Evolutionary conservation across 2,113 vertebrate species (phyloP), one percentile per base, ranked within the genome.

Genomic region (Nothobranchius furzeri): DNA sequence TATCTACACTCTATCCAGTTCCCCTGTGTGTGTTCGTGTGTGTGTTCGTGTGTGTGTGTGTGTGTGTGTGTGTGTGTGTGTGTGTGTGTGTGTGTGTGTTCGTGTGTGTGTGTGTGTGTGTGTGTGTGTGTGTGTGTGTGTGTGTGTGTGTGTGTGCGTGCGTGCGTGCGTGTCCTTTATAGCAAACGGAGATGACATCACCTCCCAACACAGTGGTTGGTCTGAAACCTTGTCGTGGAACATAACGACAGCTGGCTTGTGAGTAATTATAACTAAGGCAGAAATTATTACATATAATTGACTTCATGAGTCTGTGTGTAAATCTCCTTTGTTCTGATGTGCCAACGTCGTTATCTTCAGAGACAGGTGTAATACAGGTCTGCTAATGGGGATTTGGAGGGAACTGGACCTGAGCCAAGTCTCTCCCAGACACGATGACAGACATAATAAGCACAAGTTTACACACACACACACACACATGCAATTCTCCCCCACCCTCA

Each of bases 181-280:
- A 24, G 60, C 83, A 74, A 74, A 62, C 74, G 74, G 12, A 49
- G 56, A 83, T 90, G 80, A 92, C 82, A 78, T 92, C 90, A 91
- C 64, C 72, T 47, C 15, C 15, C 62, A 68, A 68, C 50, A 74
- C 60, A 64, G 73, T 51, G 81, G 88, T 85, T 74, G 81, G 74
- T 59, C 64, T 67, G 71, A 79, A 67, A 69, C 59, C 54, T 73
- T 50, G 50, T 43, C 0, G 37, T 75, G 69, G 66, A 77, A 60
- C 57, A 14, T 12, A 61, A 24, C 86, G 75, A 76, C 64, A 71
- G 60, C 74, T 66, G 53, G n/a, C 47, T 7, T n/a, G 8, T 58
- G 60, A 60, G 6, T 60, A 15, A 55, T 37, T 54, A 35, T 48
- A 35, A 53, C 24, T 58, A 40, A 46, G 43, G 60, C 45, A 61